Percentiles rank a stretch among this genome's conserved stretches.
These are phyloP conservation scores for Triops longicaudatus DNA, from an alignment of 1,140 invertebrate species.

Conservation along the genomic window DNA sequence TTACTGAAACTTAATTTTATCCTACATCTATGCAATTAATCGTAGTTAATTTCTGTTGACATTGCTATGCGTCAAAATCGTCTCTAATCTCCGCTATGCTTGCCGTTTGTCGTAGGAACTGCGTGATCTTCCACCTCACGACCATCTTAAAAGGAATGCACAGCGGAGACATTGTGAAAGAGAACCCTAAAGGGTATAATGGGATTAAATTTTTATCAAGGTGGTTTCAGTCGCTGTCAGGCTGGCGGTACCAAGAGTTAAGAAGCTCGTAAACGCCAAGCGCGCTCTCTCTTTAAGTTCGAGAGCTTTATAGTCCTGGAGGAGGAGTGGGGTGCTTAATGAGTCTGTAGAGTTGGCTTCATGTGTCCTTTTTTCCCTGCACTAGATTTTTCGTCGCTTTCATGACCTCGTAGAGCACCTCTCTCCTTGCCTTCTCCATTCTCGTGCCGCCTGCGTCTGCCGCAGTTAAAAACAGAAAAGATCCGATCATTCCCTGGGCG, in stretches of 20 bases:
- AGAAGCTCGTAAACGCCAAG: conserved; percentile 14
- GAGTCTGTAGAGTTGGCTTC: neutral
- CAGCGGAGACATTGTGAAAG: neutral
- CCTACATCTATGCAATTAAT: no score
- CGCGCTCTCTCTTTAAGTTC: neutral
- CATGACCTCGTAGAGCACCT: no score
- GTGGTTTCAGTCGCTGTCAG: neutral
- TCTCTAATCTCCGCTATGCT: no score
- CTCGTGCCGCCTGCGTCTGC: no score
- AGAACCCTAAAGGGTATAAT: neutral
- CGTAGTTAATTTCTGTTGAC: no score
- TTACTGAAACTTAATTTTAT: no score
- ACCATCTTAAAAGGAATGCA: neutral
- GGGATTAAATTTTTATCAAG: conserved; percentile 1
- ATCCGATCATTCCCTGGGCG: no score
- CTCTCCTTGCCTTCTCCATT: no score
- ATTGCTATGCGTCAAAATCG: no score
- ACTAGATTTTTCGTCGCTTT: no score
- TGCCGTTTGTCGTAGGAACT: neutral
- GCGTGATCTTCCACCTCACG: neutral
- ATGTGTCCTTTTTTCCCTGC: neutral
- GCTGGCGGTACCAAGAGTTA: neutral
- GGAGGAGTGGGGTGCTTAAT: neutral
- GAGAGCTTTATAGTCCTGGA: neutral
- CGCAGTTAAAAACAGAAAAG: no score